A percentile compares a stretch with the other conserved stretches of the same genome.
Conservation (phyloP, 2,888 invertebrate genomes). For the Tribolium freemani region DNA sequence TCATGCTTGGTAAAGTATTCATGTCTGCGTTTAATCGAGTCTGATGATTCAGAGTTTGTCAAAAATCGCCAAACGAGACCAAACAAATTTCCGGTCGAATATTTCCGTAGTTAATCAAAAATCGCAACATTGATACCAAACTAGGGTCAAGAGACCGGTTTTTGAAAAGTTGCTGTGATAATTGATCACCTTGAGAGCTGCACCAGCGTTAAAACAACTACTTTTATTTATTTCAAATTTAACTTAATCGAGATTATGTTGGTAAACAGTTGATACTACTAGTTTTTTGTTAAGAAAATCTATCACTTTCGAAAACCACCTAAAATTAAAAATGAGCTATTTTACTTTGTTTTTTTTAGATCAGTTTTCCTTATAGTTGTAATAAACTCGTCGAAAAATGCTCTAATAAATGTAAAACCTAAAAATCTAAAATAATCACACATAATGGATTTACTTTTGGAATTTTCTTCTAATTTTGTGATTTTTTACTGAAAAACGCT, state of each 20-base stretch:
- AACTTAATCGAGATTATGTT: background rate
- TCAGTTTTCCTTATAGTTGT: too few species aligned
- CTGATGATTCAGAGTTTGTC: background rate
- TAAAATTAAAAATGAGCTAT: too few species aligned
- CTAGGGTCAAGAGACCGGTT: slow-evolving; percentile 32
- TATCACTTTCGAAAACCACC: too few species aligned
- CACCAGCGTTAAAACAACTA: background rate
- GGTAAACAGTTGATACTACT: too few species aligned
- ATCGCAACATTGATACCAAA: slow-evolving; percentile 7
- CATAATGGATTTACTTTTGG: too few species aligned
- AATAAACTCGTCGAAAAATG: too few species aligned
- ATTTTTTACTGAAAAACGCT: too few species aligned
- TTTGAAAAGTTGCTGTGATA: slow-evolving; percentile 22
- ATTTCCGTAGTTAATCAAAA: slow-evolving; percentile 18
- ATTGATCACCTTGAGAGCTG: slow-evolving; percentile 25
- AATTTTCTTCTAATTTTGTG: too few species aligned
- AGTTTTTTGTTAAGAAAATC: too few species aligned
- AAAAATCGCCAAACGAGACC: background rate
- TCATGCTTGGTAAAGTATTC: slow-evolving; percentile 8
- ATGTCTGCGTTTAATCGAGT: background rate
- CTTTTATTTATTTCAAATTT: background rate
- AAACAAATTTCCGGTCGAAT: slow-evolving; percentile 13
- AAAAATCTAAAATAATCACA: too few species aligned
- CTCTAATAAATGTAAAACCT: too few species aligned
- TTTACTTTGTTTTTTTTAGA: too few species aligned